These are phyloP conservation scores for Butastur rufipennis DNA, from an alignment of 2,113 vertebrate species.

Conservation along the genomic window DNA sequence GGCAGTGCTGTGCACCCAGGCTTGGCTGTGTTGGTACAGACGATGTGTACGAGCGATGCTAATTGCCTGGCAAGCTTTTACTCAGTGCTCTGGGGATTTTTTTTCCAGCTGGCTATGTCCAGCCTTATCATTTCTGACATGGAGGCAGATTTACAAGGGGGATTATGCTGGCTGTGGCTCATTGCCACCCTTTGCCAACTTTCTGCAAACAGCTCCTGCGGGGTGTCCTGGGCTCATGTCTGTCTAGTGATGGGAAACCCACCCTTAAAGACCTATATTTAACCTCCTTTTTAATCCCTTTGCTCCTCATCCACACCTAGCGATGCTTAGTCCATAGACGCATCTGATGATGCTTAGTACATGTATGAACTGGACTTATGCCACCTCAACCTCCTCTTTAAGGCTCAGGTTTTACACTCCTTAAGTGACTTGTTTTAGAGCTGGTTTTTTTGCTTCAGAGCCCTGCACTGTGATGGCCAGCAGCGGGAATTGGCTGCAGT, in stretches of 20 bases:
- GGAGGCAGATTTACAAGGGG: neutral
- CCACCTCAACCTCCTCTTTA: neutral
- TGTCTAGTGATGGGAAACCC: neutral
- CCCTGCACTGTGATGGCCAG: accelerated
- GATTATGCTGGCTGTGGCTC: neutral
- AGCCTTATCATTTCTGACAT: neutral
- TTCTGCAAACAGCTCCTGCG: neutral
- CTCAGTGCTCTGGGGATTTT: neutral
- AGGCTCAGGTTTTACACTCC: neutral
- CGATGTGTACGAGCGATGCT: neutral
- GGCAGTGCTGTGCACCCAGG: neutral
- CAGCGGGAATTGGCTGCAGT: neutral
- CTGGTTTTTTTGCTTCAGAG: neutral
- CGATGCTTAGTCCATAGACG: neutral
- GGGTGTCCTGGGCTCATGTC: neutral
- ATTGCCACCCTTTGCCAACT: neutral
- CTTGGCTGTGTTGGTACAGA: accelerated
- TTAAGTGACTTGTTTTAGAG: neutral
- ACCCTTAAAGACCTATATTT: neutral
- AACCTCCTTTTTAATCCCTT: neutral
- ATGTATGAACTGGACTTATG: neutral
- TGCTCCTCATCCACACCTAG: neutral
- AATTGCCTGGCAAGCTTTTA: neutral
- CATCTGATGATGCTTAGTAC: neutral
- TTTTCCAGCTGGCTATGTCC: neutral